These are phyloP conservation scores for Psophia crepitans DNA, from an alignment of 2,113 vertebrate genomes.

Conservation along the genomic window DNA sequence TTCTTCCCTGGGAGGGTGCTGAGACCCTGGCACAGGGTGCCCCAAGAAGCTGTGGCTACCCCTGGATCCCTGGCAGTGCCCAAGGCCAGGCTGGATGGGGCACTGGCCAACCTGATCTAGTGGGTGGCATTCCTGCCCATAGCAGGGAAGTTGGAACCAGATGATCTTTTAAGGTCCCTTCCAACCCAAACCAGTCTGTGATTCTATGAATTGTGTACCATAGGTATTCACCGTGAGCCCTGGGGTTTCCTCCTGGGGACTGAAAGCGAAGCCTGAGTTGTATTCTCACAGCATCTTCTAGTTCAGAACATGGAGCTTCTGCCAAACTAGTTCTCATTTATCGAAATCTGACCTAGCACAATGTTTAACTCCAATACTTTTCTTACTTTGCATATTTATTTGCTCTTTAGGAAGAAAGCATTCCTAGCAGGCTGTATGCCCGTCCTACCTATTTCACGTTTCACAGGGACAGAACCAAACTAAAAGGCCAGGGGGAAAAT, in stretches of 20 bases:
- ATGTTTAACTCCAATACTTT: background rate
- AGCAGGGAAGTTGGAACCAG: too few species aligned
- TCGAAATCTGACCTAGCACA: background rate
- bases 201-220: too few species aligned
- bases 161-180: too few species aligned
- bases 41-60: too few species aligned
- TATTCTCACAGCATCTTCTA: background rate
- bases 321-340: background rate
- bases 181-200: too few species aligned
- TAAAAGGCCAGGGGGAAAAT: accelerated
- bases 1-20: too few species aligned
- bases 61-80: too few species aligned
- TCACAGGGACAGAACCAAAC: background rate
- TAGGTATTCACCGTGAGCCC: background rate
- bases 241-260: background rate
- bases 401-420: background rate
- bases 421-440: background rate
- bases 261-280: background rate
- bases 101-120: too few species aligned
- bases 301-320: background rate
- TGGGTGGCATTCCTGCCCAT: too few species aligned
- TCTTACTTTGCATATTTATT: background rate
- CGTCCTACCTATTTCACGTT: background rate
- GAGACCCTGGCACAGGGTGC: too few species aligned
- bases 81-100: too few species aligned